Evolutionary conservation across 2,797 vertebrate genomes (phyloP).

Genomic region (Helicolenus hilgendorfi): DNA sequence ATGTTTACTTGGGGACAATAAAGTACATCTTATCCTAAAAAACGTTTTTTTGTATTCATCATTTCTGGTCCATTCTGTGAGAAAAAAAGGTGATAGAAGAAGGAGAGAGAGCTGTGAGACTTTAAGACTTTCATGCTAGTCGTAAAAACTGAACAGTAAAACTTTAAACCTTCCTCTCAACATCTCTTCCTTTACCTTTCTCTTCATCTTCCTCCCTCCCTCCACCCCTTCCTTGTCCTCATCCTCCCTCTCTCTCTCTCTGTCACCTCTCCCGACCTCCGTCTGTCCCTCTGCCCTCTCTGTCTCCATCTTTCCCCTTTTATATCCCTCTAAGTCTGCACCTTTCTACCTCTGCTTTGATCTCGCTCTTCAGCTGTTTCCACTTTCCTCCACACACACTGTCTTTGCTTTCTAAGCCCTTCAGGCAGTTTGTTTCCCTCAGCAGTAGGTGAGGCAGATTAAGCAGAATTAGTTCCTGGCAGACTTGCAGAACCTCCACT

Average conservation of each 20-base stretch:
- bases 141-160: neutral
- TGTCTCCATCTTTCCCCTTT: neutral
- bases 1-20: too few relatives aligned
- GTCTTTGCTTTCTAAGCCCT: slow-evolving; percentile 27
- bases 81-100: neutral
- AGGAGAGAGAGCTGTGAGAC: neutral
- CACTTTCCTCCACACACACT: neutral
- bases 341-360: slow-evolving; percentile 4
- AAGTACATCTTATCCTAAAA: neutral
- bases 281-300: neutral
- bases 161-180: neutral
- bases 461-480: slow-evolving; percentile 43
- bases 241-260: neutral
- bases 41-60: neutral
- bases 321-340: neutral
- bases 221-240: neutral
- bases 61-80: neutral
- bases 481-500: slow-evolving; percentile 3
- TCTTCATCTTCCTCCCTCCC: neutral
- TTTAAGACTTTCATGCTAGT: neutral
- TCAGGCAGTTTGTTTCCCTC: slow-evolving; percentile 33
- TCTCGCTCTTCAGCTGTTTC: neutral
- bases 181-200: neutral
- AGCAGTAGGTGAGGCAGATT: slow-evolving; percentile 40
- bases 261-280: neutral